Percentiles rank a stretch among this genome's conserved stretches.
Conservation (phyloP, 2,797 vertebrate species). For the Stomatorhinus walkeri region DNA sequence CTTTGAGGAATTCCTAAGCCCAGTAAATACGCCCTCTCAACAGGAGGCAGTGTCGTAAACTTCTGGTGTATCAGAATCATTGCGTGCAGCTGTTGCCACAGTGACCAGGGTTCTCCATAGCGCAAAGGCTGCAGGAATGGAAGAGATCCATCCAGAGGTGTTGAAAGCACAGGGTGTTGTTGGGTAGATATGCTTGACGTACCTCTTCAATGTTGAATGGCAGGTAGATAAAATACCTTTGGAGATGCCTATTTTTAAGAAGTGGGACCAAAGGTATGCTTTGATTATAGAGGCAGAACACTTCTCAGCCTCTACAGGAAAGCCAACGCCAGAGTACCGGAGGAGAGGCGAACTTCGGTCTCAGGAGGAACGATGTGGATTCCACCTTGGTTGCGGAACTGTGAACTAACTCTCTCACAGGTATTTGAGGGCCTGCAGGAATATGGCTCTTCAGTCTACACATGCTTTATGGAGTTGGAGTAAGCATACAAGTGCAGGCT, state of each 20-base stretch:
- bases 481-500: neutral
- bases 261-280: neutral
- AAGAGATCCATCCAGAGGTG: neutral
- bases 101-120: neutral
- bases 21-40: neutral
- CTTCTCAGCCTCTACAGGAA: neutral
- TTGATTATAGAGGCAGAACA: neutral
- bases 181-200: neutral
- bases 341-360: neutral
- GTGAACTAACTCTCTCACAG: neutral
- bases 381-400: neutral
- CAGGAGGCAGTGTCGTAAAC: neutral
- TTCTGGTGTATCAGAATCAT: neutral
- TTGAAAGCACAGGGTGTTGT: neutral
- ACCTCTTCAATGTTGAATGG: neutral
- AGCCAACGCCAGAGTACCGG: neutral
- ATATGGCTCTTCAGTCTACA: neutral
- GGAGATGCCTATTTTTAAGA: neutral
- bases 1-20: neutral
- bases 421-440: neutral
- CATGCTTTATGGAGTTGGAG: neutral
- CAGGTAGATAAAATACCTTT: neutral
- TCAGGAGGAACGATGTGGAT: neutral
- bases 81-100: neutral
- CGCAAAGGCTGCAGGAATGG: neutral